These are phyloP conservation scores for Steinernema scapterisci DNA, from an alignment of 2,888 invertebrate species.

Conservation along the genomic window DNA sequence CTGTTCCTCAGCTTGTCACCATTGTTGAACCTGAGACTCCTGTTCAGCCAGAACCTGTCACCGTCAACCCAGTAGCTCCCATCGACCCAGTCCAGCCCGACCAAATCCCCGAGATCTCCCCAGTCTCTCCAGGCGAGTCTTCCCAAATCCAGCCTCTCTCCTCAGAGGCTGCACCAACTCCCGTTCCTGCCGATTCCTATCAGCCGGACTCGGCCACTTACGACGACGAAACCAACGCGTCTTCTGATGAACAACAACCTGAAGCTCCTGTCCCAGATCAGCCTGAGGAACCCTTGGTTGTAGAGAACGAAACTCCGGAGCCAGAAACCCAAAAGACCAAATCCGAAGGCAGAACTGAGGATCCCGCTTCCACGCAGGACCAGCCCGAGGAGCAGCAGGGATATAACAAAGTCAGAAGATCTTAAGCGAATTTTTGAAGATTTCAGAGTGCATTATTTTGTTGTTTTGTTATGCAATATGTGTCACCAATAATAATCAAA, in stretches of 20 bases:
- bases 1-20: not conserved
- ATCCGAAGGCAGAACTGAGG: not conserved
- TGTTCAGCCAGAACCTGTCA: not conserved
- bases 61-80: not conserved
- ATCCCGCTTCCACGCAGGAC: no score
- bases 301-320: not conserved
- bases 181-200: no score
- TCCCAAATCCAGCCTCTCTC: not conserved
- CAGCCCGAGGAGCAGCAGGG: conserved; percentile 6
- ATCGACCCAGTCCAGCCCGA: not conserved
- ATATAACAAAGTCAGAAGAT: not conserved
- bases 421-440: not conserved
- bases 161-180: not conserved
- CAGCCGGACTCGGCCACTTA: not conserved
- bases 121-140: not conserved
- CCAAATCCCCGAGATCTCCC: not conserved
- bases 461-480: not conserved
- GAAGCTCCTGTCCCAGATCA: not conserved
- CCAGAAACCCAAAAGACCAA: not conserved
- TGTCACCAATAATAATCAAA: not conserved
- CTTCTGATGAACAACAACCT: not conserved
- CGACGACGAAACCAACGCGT: not conserved
- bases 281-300: not conserved
- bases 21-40: not conserved
- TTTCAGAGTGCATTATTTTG: not conserved